Conservation (phyloP, 2,888 invertebrate species). For the Ctena decussata region DNA sequence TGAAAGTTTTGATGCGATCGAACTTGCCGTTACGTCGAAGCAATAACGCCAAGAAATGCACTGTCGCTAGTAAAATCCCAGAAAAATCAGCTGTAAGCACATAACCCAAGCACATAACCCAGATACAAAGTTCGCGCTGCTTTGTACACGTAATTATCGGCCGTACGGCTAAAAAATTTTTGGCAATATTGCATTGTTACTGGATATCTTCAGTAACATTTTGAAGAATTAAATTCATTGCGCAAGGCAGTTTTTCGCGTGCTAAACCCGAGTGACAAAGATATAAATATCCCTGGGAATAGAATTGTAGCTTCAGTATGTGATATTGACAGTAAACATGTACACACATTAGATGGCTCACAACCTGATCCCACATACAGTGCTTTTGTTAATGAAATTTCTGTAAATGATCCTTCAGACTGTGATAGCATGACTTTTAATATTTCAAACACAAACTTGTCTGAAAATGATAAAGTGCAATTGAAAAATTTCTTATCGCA, state of each 20-base stretch:
- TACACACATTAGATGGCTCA: neutral
- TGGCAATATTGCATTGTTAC: too few relatives aligned
- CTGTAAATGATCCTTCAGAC: neutral
- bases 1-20: too few relatives aligned
- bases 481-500: conserved; percentile 23
- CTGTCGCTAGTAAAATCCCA: too few relatives aligned
- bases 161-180: too few relatives aligned
- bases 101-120: too few relatives aligned
- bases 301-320: neutral
- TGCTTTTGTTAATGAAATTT: neutral
- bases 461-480: conserved; percentile 19
- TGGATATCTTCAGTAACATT: too few relatives aligned
- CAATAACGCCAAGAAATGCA: too few relatives aligned
- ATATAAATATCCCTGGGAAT: neutral
- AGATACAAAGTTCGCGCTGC: too few relatives aligned
- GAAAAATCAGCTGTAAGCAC: too few relatives aligned
- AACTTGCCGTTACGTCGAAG: too few relatives aligned
- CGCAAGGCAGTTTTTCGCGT: neutral
- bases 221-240: too few relatives aligned
- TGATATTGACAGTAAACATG: neutral
- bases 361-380: neutral
- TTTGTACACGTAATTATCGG: too few relatives aligned
- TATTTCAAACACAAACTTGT: conserved; percentile 12
- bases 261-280: neutral
- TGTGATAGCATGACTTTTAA: conserved; percentile 5